These are phyloP conservation scores for Argyresthia goedartella DNA, from an alignment of 2,888 invertebrate genomes.

Conservation along the genomic window DNA sequence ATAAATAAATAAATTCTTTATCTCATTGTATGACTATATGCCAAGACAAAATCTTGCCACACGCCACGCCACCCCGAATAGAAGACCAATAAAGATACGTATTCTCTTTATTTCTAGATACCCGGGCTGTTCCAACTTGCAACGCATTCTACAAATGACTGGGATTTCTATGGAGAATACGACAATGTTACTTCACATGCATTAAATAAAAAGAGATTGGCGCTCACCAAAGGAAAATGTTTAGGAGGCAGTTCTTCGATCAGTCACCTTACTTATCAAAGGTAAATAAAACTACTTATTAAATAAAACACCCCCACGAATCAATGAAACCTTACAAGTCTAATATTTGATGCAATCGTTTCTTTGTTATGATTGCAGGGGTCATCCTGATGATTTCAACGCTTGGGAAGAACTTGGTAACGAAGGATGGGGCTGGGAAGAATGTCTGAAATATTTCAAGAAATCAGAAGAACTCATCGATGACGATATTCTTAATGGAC, in stretches of 20 bases:
- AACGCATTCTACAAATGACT: conserved; percentile 9
- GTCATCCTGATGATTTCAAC: conserved; percentile 2
- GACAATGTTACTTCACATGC: conserved; percentile 5
- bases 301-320: no score
- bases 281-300: conserved; percentile 3
- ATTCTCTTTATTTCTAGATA: conserved; percentile 2
- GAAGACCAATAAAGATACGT: no score
- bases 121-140: conserved; percentile 7
- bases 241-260: conserved; percentile 10
- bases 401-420: conserved; percentile 2
- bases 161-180: conserved; percentile 7
- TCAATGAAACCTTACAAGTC: no score
- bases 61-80: no score
- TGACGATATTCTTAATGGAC: neutral
- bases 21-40: no score
- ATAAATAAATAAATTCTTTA: no score
- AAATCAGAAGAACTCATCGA: conserved; percentile 6
- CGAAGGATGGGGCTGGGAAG: conserved; percentile 4
- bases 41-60: no score
- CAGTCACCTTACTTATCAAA: conserved; percentile 7
- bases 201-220: neutral
- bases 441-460: conserved; percentile 6
- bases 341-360: no score
- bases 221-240: conserved; percentile 11
- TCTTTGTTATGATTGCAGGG: conserved; percentile 4